A percentile compares a stretch with the other conserved stretches of the same genome.
Evolutionary conservation across 64 coral and sea anemone genomes (phyloP).

Genomic region (Catalaphyllia jardinei): DNA sequence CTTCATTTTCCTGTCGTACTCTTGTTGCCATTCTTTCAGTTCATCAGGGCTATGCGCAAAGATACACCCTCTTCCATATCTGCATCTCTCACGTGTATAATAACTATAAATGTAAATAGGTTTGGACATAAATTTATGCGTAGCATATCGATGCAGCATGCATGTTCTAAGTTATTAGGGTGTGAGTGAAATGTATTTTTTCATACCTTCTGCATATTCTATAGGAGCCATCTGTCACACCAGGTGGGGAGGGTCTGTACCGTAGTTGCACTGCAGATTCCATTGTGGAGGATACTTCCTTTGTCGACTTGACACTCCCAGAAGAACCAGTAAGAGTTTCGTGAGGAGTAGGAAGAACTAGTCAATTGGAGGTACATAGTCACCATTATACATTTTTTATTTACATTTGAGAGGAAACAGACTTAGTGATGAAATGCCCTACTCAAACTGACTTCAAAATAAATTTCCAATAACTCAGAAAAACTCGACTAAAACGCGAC

Average conservation of each 20-base stretch:
- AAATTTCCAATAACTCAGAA: not conserved
- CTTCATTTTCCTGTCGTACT: not conserved
- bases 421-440: too few relatives aligned
- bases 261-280: not conserved
- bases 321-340: slow-evolving; percentile 15
- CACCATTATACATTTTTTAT: too few relatives aligned
- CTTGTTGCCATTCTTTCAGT: slow-evolving; percentile 34
- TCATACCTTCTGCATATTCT: slow-evolving; percentile 26
- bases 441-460: not conserved
- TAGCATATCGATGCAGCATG: too few relatives aligned
- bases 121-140: too few relatives aligned
- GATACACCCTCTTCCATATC: slow-evolving; percentile 47
- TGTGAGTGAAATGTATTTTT: not conserved
- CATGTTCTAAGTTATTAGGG: too few relatives aligned
- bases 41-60: slow-evolving; percentile 43
- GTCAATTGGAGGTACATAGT: not conserved
- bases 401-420: not conserved
- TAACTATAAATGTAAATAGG: not conserved
- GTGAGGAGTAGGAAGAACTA: slow-evolving; percentile 20
- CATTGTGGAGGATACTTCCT: not conserved
- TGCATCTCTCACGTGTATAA: slow-evolving; percentile 9
- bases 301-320: not conserved
- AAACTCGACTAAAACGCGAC: not conserved
- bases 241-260: slow-evolving; percentile 30
- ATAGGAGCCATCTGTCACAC: slow-evolving; percentile 18